These are phyloP conservation scores for Pelvicachromis taeniatus DNA, from an alignment of 2,113 vertebrate genomes.

Conservation along the genomic window DNA sequence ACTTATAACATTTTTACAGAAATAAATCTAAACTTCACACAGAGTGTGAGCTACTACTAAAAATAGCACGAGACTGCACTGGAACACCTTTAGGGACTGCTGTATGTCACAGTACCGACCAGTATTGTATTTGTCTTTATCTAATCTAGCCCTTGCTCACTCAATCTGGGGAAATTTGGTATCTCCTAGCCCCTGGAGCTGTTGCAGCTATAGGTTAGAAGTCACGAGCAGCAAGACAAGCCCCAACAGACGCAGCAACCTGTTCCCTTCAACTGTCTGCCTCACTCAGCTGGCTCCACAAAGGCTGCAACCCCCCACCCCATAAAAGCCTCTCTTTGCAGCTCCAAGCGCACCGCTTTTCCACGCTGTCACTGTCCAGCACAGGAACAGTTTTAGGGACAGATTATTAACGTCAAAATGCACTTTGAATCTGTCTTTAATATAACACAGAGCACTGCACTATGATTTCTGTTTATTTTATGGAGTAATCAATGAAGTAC, in stretches of 20 bases:
- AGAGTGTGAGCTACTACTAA: neutral
- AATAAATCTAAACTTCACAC: neutral
- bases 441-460: neutral
- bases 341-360: neutral
- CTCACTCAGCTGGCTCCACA: constrained; percentile 51
- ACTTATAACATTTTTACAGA: neutral
- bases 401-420: neutral
- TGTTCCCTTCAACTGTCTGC: constrained; percentile 50
- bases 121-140: neutral
- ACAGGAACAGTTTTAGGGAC: neutral
- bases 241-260: constrained; percentile 60
- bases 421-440: neutral
- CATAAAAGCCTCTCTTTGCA: neutral
- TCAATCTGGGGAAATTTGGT: neutral
- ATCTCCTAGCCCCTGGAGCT: constrained; percentile 31
- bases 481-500: neutral
- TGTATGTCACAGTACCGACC: neutral
- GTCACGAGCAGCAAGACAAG: constrained; percentile 63
- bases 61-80: neutral
- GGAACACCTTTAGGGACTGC: neutral
- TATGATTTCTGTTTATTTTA: neutral
- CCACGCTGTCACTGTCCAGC: neutral
- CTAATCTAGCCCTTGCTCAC: neutral
- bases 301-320: neutral
- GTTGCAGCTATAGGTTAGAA: constrained; percentile 64